A percentile compares a stretch with the other conserved stretches of the same genome.
Evolutionary conservation across 2,113 vertebrate genomes (phyloP).

Genomic region (Nannobrachium achirus): DNA sequence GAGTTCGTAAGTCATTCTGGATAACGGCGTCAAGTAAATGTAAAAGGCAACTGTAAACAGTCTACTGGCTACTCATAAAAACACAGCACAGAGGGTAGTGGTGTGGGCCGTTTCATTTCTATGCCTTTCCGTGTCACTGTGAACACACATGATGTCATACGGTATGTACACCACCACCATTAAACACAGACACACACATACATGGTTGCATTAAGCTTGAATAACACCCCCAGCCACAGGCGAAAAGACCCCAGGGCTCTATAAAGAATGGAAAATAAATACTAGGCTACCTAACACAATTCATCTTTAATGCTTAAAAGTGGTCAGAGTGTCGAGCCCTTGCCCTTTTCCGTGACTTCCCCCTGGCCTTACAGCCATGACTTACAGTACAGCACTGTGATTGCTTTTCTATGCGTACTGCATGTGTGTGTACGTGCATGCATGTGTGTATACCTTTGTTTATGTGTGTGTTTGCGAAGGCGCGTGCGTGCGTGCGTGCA

Average conservation of each 20-base stretch:
- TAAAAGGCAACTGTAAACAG: no score
- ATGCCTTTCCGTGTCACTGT: no score
- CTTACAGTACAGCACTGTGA: slow-evolving; percentile 38
- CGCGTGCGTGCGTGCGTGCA: no score
- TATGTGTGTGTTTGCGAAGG: no score
- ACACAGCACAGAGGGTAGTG: background rate
- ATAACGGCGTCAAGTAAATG: no score
- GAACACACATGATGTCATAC: background rate
- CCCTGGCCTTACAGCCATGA: slow-evolving; percentile 20
- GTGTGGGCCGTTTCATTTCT: background rate
- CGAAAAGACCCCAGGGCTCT: slow-evolving; percentile 18
- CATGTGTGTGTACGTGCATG: background rate
- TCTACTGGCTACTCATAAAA: no score
- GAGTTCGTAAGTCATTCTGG: no score
- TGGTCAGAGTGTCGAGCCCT: slow-evolving; percentile 30
- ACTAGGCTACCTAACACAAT: slow-evolving; percentile 33
- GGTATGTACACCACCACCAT: slow-evolving; percentile 22
- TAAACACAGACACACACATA: slow-evolving; percentile 5
- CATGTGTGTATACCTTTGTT: background rate
- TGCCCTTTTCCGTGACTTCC: background rate
- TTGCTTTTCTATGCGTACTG: slow-evolving; percentile 1
- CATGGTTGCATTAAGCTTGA: slow-evolving; percentile 27
- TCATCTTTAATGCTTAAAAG: slow-evolving; percentile 51
- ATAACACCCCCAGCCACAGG: slow-evolving; percentile 35
- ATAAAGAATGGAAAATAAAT: slow-evolving; percentile 43